Base-by-base conservation (phyloP, 2,113 vertebrate species). In the Lepus timidus region DNA sequence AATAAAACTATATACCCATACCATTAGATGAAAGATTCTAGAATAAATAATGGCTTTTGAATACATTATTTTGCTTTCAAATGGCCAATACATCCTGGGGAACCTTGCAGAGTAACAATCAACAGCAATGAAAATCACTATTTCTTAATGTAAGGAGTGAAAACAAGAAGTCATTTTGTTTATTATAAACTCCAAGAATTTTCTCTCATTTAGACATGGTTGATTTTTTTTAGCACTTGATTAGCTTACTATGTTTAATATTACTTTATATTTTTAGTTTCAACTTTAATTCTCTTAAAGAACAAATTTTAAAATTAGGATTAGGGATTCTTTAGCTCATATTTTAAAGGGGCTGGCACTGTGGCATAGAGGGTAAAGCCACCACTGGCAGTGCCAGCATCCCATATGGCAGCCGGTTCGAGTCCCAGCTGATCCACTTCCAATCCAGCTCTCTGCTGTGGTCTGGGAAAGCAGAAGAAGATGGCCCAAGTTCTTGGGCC, bases 1-100 rank as follows among this genome's bases (percentile, higher is more conserved):
- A 36, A 36, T 36, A 36, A 36, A 55, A 55, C 55, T 55, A 55
- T 55, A 55, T 14, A 55, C 17, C 17, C 55, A 55, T 55, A 55
- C 36, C 36, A 36, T 36, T 36, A 36, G 36, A 36, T 85, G 4
- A 79, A 80, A 73, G 44, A 44, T 85, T 81, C 58, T 87, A 88
- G 25, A 90, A 85, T 31, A 88, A 85, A 1, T 83, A 73, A 39
- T 3, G 67, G 75, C 58, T 31, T 22, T 1, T 58, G 61, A 64
- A 44, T 14, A 29, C 39, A 52, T 14, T 68, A 29, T 71, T 91
- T 93, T 96, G 22, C 55, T 96, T 93, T 52, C 80, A 29, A 78
- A 91, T 7, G 71, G 23, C 39, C 51, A 80, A 55, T 29, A 84
- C 4, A 76, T 58, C 6, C 10, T 51, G 17, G 39, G 31, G 14